phyloP scores from a whole-genome alignment of 2,797 vertebrate genomes.

The Enteromius treurensis region DNA sequence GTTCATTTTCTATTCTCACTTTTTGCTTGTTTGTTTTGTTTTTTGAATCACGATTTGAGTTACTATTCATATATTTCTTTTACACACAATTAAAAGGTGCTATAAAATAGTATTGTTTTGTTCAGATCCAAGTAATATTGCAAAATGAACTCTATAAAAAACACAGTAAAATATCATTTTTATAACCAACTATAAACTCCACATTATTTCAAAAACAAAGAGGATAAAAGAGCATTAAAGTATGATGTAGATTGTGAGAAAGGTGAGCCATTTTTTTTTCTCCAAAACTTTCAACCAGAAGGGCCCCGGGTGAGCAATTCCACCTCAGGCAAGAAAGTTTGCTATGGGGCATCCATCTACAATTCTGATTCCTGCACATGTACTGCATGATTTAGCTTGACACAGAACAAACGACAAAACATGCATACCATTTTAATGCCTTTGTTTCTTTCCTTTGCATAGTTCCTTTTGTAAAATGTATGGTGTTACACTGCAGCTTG shows the following conservation, averaged over 20 bases:
- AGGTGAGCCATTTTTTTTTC: slow-evolving; percentile 3
- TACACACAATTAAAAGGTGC: too few relatives aligned
- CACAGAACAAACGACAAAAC: slow-evolving; percentile 9
- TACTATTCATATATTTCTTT: too few relatives aligned
- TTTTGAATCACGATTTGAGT: too few relatives aligned
- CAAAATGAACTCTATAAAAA: neutral
- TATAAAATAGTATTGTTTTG: neutral
- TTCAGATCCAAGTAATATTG: neutral
- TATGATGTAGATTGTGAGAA: neutral
- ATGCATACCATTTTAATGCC: neutral
- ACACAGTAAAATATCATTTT: neutral
- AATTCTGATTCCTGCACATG: neutral
- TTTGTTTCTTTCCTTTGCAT: neutral
- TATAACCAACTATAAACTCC: neutral
- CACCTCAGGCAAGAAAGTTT: slow-evolving; percentile 36
- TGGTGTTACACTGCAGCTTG: neutral
- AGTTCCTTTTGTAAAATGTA: neutral
- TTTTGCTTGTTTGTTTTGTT: too few relatives aligned
- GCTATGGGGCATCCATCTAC: slow-evolving; percentile 1
- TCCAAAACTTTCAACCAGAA: slow-evolving; percentile 27
- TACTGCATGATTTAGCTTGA: slow-evolving; percentile 4
- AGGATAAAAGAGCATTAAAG: neutral
- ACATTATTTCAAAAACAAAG: neutral
- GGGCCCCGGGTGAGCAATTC: slow-evolving; percentile 16
- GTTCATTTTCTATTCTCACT: too few relatives aligned